Evolutionary conservation across 2,888 invertebrate species (phyloP), one percentile per base, ranked within the genome.

Genomic region (Cheilosia pagana): DNA sequence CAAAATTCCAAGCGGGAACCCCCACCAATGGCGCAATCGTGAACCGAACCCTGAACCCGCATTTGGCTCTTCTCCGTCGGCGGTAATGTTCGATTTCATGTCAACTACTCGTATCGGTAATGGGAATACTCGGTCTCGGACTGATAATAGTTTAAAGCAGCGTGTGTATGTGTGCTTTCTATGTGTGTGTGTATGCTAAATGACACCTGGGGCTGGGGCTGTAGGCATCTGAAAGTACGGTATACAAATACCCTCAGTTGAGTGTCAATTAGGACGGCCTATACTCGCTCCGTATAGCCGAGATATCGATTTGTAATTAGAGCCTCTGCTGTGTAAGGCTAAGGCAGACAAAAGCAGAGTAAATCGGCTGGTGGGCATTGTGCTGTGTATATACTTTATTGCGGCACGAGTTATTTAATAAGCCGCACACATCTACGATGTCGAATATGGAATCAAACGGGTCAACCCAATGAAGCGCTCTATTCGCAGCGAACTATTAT

Each of bases 301-400:
- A 45, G 23, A 39, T 67, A 81, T 82, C 48, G 77, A 82, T 82
- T 82, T 72, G 78, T 72, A 67, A 78, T 82, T 82, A 72, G 71
- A 39, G 50, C 62, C 16, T 75, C 19, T 62, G 28, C 23, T n/a
- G n/a, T 72, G 39, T n/a, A 25, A 59, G 48, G 59, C 45, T n/a
- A 25, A 59, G 48, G 59, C 45, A 48, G 43, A 31, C 52, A 25
- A 23, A 68, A 70, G 21, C 35, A 28, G 65, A 68, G 62, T 68
- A 62, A 68, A 81, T 68, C 59, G 53, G n/a, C 45, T 21, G 21
- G 62, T 48, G 39, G 41, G 65, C 45, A 74, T 55, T 45, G 60
- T 28, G 52, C 28, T 67, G 55, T 12, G 55, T 35, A 16, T 35
- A 16, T 48, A 31, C 59, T 50, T 59, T 57, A 28, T 16, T 43